phyloP scores from a whole-genome alignment of 2,888 invertebrate species.

The Selenia dentaria region DNA sequence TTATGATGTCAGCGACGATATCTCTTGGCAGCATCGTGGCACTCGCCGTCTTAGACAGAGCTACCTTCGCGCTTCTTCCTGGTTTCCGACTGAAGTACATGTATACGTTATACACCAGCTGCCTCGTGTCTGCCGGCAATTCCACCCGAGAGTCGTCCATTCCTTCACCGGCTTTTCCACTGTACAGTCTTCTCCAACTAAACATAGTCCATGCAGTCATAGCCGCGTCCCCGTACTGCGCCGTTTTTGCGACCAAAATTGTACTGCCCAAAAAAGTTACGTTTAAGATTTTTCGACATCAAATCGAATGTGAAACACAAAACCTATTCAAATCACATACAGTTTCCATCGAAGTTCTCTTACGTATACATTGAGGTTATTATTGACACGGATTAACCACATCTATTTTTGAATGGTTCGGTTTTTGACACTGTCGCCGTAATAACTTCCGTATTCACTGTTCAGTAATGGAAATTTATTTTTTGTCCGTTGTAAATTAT shows the following conservation, averaged over 20 bases:
- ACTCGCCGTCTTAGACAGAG: conserved; percentile 70
- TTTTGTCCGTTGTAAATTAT: conserved; percentile 31
- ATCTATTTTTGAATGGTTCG: conserved; percentile 26
- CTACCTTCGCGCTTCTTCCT: conserved; percentile 67
- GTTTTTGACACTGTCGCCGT: conserved; percentile 18
- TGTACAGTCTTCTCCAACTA: conserved; percentile 77
- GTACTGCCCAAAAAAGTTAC: conserved; percentile 5
- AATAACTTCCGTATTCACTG: conserved; percentile 7
- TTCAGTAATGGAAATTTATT: conserved; percentile 22
- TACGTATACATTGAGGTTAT: conserved; percentile 29
- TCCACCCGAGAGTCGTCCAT: conserved; percentile 64
- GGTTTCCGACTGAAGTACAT: conserved; percentile 74
- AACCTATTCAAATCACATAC: conserved; percentile 9
- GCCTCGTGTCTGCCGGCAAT: conserved; percentile 74
- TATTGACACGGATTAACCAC: conserved; percentile 17
- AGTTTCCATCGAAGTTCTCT: conserved; percentile 29
- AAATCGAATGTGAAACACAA: conserved; percentile 3
- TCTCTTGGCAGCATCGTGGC: conserved; percentile 77
- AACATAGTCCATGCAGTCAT: conserved; percentile 84
- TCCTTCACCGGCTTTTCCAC: conserved; percentile 56
- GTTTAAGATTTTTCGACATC: conserved; percentile 8
- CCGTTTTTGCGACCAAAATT: conserved; percentile 59
- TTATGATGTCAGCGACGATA: conserved; percentile 74
- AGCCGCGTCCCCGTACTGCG: conserved; percentile 79
- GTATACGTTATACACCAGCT: conserved; percentile 77